phyloP scores from a whole-genome alignment of 2,113 vertebrate species.

The Triplophysa rosa region DNA sequence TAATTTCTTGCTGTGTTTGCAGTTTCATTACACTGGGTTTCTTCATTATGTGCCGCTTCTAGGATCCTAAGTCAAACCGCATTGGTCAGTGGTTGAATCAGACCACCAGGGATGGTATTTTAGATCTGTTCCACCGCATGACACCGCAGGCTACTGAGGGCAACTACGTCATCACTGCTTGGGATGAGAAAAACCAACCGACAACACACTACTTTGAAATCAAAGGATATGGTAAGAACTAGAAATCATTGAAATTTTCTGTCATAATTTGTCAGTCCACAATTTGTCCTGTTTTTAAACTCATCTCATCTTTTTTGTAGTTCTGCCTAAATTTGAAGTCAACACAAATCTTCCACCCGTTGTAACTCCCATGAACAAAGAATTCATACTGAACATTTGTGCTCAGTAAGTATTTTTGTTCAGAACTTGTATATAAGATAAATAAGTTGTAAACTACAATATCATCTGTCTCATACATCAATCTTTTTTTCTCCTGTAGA shows the following conservation, averaged over 20 bases:
- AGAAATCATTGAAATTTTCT: not conserved
- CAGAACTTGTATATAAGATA: not conserved
- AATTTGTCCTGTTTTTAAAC: not conserved
- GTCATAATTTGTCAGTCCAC: not conserved
- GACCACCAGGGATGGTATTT: constrained; percentile 57
- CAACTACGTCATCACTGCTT: constrained; percentile 61
- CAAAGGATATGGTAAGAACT: constrained; percentile 71
- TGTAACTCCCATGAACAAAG: constrained; percentile 64
- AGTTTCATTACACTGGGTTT: not conserved
- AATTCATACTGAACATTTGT: constrained; percentile 63
- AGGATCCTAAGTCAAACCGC: constrained; percentile 71
- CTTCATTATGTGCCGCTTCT: not conserved
- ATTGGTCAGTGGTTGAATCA: constrained; percentile 75
- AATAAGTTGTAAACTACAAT: not conserved
- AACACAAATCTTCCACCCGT: constrained; percentile 64
- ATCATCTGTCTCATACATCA: not conserved
- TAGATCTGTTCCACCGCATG: constrained; percentile 67
- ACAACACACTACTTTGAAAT: constrained; percentile 64
- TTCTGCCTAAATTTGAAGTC: constrained; percentile 76
- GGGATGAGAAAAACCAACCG: constrained; percentile 54
- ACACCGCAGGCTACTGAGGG: constrained; percentile 66
- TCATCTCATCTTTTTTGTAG: constrained; percentile 52
- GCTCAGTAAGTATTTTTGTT: constrained; percentile 66
- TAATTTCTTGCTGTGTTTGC: no score
- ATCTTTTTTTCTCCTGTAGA: constrained; percentile 53